Evolutionary conservation across 1,140 invertebrate genomes (phyloP), one percentile per base, ranked within the genome.

Genomic region (Pseudomyrmex pallidus): DNA sequence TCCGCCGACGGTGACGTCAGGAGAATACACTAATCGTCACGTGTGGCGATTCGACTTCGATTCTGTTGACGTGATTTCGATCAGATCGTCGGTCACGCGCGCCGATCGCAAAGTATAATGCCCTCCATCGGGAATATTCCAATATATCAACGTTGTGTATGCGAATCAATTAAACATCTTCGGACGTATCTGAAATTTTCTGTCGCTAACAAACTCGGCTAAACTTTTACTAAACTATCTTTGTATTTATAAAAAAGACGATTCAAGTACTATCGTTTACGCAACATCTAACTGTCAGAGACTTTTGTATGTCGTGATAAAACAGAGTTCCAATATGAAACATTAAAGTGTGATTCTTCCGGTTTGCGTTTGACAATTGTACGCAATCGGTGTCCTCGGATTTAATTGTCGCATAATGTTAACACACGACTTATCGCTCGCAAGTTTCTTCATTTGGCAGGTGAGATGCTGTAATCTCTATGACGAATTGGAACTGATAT

Each of bases 1-100:
- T 66, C 54, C 76, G 76, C 76, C 35, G 35, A 35, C 35, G 54
- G 25, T 57, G 76, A 72, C 54, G 76, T 12, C 17, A 12, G n/a
- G 15, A 57, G 25, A 64, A 48, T 13, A 17, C 20, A 25, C 15
- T 70, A 59, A 80, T 80, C 66, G 66, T 80, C 76, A 80, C 66
- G 56, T 72, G 76, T 70, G 54, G 44, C 54, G 48, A 52, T 12
- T 44, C 12, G 76, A 2, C 74, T 57, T 68, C 13, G 15, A 22
- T n/a, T 44, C 15, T 13, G 35, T 9, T 22, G 62, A 10, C 64
- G 64, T 9, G 76, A 57, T 68, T 68, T 46, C 44, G 35, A 78
- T 70, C 46, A 35, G 64, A 67, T 52, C 17, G 48, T 22, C 48
- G 48, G 59, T 72, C 76, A 70, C 66, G 66, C 54, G 66, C 76